Evolutionary conservation across 2,888 invertebrate species (phyloP).

Genomic region (Drosophila pseudotakahashii): DNA sequence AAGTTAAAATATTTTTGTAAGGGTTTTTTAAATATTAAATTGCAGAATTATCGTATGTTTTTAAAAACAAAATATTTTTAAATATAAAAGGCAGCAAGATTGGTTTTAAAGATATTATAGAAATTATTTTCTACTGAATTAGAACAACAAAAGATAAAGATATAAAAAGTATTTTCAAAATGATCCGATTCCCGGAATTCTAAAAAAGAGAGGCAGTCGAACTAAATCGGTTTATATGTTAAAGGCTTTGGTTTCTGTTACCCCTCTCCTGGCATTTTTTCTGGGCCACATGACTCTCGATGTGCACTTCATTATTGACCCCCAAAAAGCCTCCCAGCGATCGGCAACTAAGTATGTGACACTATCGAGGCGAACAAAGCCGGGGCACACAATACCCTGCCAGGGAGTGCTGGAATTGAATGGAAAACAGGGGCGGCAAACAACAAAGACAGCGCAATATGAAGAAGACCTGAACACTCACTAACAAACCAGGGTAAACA

Average conservation of each 20-base stretch:
- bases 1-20: no score
- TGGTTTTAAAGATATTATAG: no score
- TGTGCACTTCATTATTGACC: conserved; percentile 66
- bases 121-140: no score
- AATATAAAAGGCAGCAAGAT: no score
- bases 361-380: conserved; percentile 58
- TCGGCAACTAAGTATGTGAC: conserved; percentile 57
- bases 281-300: conserved; percentile 12
- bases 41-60: no score
- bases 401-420: conserved; percentile 48
- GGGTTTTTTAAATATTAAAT: no score
- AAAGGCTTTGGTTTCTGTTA: not conserved
- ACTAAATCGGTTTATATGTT: not conserved
- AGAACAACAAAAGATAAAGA: no score
- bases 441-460: conserved; percentile 37
- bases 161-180: no score
- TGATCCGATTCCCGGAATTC: no score
- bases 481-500: conserved; percentile 30
- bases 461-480: conserved; percentile 51
- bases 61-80: no score
- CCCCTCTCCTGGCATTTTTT: not conserved
- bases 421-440: conserved; percentile 15
- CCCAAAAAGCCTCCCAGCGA: conserved; percentile 50
- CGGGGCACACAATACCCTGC: conserved; percentile 53
- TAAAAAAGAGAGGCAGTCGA: not conserved